These are phyloP conservation scores for Ahaetulla prasina DNA, from an alignment of 2,113 vertebrate genomes.

Conservation along the genomic window DNA sequence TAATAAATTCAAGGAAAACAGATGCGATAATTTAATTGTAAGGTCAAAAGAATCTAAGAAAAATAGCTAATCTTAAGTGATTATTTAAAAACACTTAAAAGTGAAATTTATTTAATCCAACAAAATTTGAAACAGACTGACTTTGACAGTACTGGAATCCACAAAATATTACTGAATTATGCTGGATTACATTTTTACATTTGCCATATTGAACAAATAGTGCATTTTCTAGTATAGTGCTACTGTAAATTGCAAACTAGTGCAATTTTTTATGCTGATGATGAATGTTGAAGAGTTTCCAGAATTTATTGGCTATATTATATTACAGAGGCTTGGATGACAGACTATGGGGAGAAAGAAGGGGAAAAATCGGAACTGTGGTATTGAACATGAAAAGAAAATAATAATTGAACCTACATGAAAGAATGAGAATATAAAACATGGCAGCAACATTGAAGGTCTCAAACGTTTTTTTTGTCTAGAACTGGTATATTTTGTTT, in stretches of 20 bases:
- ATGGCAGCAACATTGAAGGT: background rate
- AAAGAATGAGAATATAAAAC: background rate
- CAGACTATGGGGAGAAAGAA: background rate
- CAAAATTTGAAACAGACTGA: background rate
- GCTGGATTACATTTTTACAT: background rate
- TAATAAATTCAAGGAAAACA: background rate
- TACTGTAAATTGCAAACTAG: background rate
- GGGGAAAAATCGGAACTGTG: background rate
- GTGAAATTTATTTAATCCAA: background rate
- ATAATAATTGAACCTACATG: background rate
- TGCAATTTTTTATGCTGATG: background rate
- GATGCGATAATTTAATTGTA: background rate
- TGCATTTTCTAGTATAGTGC: background rate
- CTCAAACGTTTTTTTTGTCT: background rate
- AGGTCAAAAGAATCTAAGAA: background rate
- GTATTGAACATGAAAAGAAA: background rate
- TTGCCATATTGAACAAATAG: background rate
- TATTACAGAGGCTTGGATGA: background rate
- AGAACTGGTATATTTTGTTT: background rate
- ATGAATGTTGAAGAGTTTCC: background rate
- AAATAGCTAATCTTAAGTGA: background rate
- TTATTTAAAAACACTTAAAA: background rate
- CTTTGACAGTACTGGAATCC: background rate
- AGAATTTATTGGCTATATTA: background rate
- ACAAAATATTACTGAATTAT: background rate